Percentiles rank a stretch among this genome's conserved stretches.
Conservation (phyloP, 2,797 vertebrate genomes). For the Pantherophis alleghaniensis region DNA sequence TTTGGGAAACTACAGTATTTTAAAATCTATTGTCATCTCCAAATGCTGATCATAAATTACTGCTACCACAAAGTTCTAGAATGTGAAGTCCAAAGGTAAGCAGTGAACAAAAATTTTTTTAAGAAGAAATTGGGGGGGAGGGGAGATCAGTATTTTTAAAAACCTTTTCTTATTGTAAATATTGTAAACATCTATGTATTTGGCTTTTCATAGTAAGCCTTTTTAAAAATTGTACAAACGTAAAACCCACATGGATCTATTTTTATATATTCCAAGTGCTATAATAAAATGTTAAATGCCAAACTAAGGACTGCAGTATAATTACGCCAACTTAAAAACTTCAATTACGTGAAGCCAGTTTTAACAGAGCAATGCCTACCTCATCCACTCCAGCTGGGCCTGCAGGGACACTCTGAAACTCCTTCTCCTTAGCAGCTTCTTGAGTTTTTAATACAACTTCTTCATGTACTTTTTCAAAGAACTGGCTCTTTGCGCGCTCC, state of each 20-base stretch:
- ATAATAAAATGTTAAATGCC: background rate
- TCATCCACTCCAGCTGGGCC: slow-evolving; percentile 92
- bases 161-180: background rate
- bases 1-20: background rate
- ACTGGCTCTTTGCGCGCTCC: slow-evolving; percentile 95
- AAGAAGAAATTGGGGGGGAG: background rate
- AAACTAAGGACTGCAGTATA: background rate
- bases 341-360: background rate
- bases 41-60: background rate
- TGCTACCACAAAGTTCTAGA: background rate
- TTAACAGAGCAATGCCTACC: slow-evolving; percentile 66
- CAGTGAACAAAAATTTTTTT: background rate
- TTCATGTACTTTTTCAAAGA: slow-evolving; percentile 97
- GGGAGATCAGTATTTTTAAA: background rate
- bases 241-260: background rate
- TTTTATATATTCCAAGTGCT: background rate
- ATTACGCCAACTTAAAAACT: background rate
- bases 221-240: background rate
- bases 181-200: background rate
- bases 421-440: slow-evolving; percentile 93
- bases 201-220: background rate
- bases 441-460: slow-evolving; percentile 95
- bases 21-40: background rate
- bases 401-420: slow-evolving; percentile 91
- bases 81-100: background rate